Evolutionary conservation across 2,888 invertebrate genomes (phyloP).

Genomic region (Caenorhabditis uteleia): DNA sequence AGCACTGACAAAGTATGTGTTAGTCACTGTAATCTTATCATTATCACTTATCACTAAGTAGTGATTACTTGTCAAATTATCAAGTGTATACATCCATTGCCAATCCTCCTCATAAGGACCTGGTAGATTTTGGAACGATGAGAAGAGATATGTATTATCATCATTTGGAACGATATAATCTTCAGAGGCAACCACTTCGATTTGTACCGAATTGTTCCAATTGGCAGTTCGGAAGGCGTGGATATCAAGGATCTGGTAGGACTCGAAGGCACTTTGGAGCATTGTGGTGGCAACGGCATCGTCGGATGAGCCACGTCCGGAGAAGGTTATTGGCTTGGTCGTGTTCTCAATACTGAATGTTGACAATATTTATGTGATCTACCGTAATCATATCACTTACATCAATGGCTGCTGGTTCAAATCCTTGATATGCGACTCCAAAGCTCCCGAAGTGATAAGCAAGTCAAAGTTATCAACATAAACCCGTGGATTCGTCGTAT

Average conservation of each 20-base stretch:
- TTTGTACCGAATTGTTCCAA: conserved; percentile 55
- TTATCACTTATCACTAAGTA: conserved; percentile 13
- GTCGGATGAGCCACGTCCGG: conserved; percentile 14
- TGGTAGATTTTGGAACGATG: conserved; percentile 50
- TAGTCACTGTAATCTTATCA: conserved; percentile 21
- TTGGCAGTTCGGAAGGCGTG: conserved; percentile 50
- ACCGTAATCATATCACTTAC: conserved; percentile 27
- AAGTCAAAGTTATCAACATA: conserved; percentile 51
- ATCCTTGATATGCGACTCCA: conserved; percentile 48
- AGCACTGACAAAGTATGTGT: conserved; percentile 35
- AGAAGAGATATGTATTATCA: conserved; percentile 42
- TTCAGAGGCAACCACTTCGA: conserved; percentile 35
- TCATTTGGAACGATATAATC: conserved; percentile 14
- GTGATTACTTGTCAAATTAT: too few relatives aligned
- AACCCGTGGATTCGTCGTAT: conserved; percentile 46
- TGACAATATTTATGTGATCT: not conserved
- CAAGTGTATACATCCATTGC: conserved; percentile 35
- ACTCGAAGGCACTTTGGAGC: conserved; percentile 14
- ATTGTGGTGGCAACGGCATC: conserved; percentile 13
- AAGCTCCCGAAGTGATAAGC: conserved; percentile 50
- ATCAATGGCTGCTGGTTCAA: too few relatives aligned
- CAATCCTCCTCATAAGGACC: conserved; percentile 43
- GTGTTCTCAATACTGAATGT: conserved; percentile 21
- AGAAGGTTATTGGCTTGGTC: conserved; percentile 13
- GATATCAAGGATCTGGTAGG: conserved; percentile 49